Base-by-base conservation (phyloP, 1,140 invertebrate genomes). In the Teleogryllus occipitalis region DNA sequence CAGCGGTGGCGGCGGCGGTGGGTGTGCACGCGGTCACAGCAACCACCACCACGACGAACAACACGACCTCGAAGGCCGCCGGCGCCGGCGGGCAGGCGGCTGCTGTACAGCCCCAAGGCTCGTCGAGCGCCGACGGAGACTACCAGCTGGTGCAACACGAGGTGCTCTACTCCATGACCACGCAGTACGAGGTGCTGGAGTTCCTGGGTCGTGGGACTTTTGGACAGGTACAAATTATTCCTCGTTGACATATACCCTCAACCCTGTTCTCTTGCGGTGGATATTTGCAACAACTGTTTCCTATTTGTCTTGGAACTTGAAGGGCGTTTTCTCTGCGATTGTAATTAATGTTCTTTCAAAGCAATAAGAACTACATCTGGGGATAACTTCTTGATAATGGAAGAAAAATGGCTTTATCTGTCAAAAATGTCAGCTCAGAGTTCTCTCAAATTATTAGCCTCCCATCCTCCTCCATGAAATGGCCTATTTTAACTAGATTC, bases 91-190 rank as follows among this genome's bases (percentile, higher is more conserved):
- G 47, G 76, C 81, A 82, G 80, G 82, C 83, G 82, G 86, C 83
- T 77, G 86, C 83, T 81, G 81, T 81, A 79, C 49, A 47, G 80
- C 82, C 83, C 81, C 82, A 83, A 81, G 81, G 82, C 86, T 90
- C 93, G 84, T 89, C 92, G 85, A 90, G 91, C 85, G 89, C 93
- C 83, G 97, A 99, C 88, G 98, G 98, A 75, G 98, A 99, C 88
- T 99, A 99, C 88, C 96, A 98, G 86, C 90, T 99, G 85, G 97
- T 99, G 48, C 97, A 99, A 87, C 97, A 99, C 88, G 98, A 99
- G 88, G 97, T 98, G 82, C 92, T 99, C 81, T 98, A 97, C 87
- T 98, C 97, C 79, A 94, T 95, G 87, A 94, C 91, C 73, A 93
- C 93, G 82, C 94, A 96, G 85, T 98, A 98, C 88, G 97, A 98